These are phyloP conservation scores for Julus scanicus DNA, from an alignment of 2,888 invertebrate genomes.

Conservation along the genomic window DNA sequence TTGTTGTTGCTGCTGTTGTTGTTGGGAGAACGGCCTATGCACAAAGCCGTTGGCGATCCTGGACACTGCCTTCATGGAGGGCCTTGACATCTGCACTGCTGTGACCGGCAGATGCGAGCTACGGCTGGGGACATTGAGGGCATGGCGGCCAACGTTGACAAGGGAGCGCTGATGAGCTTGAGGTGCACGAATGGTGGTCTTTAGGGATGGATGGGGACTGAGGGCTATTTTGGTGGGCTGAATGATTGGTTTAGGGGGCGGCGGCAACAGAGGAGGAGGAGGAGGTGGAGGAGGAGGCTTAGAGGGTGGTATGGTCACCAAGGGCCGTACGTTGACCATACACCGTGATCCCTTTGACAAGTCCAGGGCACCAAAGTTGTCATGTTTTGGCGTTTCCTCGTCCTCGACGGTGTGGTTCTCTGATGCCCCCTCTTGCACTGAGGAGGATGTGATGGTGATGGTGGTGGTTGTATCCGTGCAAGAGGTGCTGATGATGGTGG, in stretches of 20 bases:
- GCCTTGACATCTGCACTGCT: neutral
- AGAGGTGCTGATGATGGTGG: conserved; percentile 50
- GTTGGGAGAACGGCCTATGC: neutral
- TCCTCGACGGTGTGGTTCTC: conserved; percentile 13
- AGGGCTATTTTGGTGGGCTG: neutral
- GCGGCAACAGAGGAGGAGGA: neutral
- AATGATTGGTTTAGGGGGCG: neutral
- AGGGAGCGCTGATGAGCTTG: neutral
- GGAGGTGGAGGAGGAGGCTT: conserved; percentile 9
- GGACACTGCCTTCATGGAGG: neutral
- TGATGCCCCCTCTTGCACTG: neutral
- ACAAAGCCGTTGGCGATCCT: neutral
- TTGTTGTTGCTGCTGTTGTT: neutral
- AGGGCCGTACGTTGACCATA: neutral
- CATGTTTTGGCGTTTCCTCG: conserved; percentile 51
- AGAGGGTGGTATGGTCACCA: neutral
- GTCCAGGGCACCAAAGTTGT: conserved; percentile 53
- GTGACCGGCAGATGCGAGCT: conserved; percentile 9
- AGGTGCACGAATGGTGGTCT: neutral
- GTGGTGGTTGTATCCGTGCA: conserved; percentile 48
- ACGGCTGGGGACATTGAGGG: conserved; percentile 21
- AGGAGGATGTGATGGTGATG: conserved; percentile 49
- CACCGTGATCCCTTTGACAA: conserved; percentile 43
- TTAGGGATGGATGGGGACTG: neutral
- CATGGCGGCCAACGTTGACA: neutral